A percentile compares a stretch with the other conserved stretches of the same genome.
These are phyloP conservation scores for Sparidentex hasta DNA, from an alignment of 2,797 vertebrate genomes.

Conservation along the genomic window DNA sequence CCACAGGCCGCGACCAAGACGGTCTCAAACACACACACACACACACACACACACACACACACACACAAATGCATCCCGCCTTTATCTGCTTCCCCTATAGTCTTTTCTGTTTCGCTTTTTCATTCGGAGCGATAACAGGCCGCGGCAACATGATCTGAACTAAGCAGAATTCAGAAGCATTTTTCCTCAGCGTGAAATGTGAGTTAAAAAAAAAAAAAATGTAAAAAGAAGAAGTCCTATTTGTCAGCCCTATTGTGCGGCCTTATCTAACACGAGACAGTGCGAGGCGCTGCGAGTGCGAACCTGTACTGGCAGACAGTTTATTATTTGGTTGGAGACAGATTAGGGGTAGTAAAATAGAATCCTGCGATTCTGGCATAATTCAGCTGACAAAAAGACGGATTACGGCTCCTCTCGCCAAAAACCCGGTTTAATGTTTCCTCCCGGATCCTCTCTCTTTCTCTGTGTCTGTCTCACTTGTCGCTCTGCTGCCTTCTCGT, in stretches of 20 bases:
- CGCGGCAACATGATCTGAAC: constrained; percentile 15
- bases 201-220: not conserved
- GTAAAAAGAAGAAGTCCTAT: constrained; percentile 31
- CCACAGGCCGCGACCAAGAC: constrained; percentile 5
- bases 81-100: not conserved
- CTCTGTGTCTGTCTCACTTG: not conserved
- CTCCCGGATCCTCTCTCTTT: constrained; percentile 8
- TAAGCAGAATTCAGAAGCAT: constrained; percentile 16
- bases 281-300: constrained; percentile 26
- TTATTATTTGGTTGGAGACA: constrained; percentile 65
- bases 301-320: constrained; percentile 53
- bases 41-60: constrained; percentile 15
- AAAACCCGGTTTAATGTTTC: constrained; percentile 44
- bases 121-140: not conserved
- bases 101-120: not conserved
- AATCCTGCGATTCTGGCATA: constrained; percentile 58
- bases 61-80: constrained; percentile 10
- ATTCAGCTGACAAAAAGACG: constrained; percentile 69
- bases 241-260: constrained; percentile 46
- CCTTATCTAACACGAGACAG: constrained; percentile 62
- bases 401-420: constrained; percentile 51
- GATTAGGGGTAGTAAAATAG: constrained; percentile 64
- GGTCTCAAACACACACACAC: constrained; percentile 12
- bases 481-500: not conserved
- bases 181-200: not conserved